Base-by-base conservation (phyloP, 2,113 vertebrate genomes). In the Xiphophorus couchianus region DNA sequence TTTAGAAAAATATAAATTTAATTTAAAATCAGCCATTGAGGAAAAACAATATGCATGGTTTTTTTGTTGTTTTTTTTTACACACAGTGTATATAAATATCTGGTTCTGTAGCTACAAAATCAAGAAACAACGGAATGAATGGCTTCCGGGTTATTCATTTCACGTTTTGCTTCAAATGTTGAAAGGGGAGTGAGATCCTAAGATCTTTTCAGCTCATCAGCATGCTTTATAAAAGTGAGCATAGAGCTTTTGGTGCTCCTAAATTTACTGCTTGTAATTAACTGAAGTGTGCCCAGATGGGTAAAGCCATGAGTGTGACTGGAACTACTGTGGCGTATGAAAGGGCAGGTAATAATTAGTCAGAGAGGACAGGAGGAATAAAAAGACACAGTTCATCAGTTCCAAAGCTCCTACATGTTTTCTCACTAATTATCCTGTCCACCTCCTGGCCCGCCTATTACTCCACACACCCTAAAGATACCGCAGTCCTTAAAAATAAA, bases 201-300 rank as follows among this genome's bases (percentile, higher is more conserved):
- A 14, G 5, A 37, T 2, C 1, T 42, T 31, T 48, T 30, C 44
- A 33, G 14, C 28, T 76, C 31, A 11, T 39, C 64, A 62, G 62
- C 66, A 31, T 19, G 9, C 44, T 62, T 65, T 22, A 54, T 54
- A 37, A 33, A 66, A 39, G 14, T 30, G 30, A 54, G 28, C 22
- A 30, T 48, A n/a, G 25, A 19, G 31, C 25, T 37, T 54, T 37
- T 13, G 33, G 31, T 42, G 33, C 48, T 15, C 3, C 63, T 61
- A 71, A 27, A 80, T 85, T 31, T 69, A 76, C 51, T 69, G 66
- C 77, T 72, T 44, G 73, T 84, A 79, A 79, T 76, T 66, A 80
- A 73, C 48, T 66, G 44, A 61, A 42, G 19, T 14, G 61, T 9
- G 22, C 31, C 42, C 35, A 39, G 37, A 30, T n/a, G 67, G 13